Evolutionary conservation across 2,888 invertebrate species (phyloP), one percentile per base, ranked within the genome.

Genomic region (Drosophila aldrichi): DNA sequence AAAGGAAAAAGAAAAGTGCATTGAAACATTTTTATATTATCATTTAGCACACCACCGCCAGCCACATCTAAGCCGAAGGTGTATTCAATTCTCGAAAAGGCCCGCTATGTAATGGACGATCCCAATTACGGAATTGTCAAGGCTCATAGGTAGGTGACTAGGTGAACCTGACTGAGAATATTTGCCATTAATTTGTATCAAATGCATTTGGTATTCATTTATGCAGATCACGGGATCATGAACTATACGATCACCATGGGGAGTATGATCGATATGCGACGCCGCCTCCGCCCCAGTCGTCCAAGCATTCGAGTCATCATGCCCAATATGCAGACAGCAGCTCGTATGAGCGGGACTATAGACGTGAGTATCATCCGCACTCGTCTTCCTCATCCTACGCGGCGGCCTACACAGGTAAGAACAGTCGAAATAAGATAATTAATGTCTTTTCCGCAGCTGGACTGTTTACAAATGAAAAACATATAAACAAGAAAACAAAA

Each of bases 51-150:
- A 18, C 92, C 92, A 46, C 92, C 92, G 2, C 92, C 92, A 41
- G 84, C 92, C 40, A 82, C 95, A 61, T 94, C 95, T 57, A 96
- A 96, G 93, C 95, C 95, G 55, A 97, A 97, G 94, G 96, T 97
- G 66, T 95, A 97, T 93, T 96, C 96, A 73, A 97, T 97, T 82
- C 93, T 97, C 84, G 97, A 97, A 92, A 94, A 96, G 59, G 97
- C 97, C 0, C 94, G 97, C 57, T 95, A 95, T 40, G 96, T 97
- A 29, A 96, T 97, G 96, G 96, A 97, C 91, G 95, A 96, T 81
- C 92, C 91, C 12, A 95, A 94, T 70, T 96, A 96, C 72, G 94
- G 95, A n/a, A 90, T 92, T 66, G 91, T 92, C 34, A 95, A 92
- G 36, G 85, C 92, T 12, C 92, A 92, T 74, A 92, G 92, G 92